These are phyloP conservation scores for Brevipalpus yothersi DNA, from an alignment of 1,140 invertebrate genomes.

Conservation along the genomic window DNA sequence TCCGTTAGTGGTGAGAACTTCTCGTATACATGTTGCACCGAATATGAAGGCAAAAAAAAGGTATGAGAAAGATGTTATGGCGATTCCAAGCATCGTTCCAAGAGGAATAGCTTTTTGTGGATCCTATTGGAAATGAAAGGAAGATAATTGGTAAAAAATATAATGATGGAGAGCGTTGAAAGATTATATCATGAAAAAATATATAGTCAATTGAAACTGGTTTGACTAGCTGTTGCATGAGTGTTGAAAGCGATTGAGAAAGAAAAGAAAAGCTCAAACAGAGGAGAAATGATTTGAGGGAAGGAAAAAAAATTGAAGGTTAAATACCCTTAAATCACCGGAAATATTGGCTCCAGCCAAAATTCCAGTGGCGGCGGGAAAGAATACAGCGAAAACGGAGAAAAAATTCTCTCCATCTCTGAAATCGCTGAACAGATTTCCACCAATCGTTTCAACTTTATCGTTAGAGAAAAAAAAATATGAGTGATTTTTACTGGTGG, in stretches of 20 bases:
- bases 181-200: not conserved
- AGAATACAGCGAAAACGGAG: constrained; percentile 28
- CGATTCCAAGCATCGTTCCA: constrained; percentile 59
- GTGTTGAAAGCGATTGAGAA: too few relatives aligned
- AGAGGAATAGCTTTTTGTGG: constrained; percentile 27
- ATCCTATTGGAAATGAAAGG: constrained; percentile 27
- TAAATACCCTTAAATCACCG: constrained; percentile 20
- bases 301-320: not conserved
- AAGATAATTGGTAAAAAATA: not conserved
- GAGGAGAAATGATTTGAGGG: too few relatives aligned
- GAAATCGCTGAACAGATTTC: constrained; percentile 12
- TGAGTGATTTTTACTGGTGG: too few relatives aligned
- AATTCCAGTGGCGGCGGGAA: constrained; percentile 30
- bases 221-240: constrained; percentile 71
- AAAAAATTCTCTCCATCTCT: constrained; percentile 23
- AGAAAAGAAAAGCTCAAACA: too few relatives aligned
- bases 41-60: constrained; percentile 49
- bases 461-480: too few relatives aligned
- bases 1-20: constrained; percentile 36
- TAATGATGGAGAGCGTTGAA: not conserved
- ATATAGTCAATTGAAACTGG: not conserved
- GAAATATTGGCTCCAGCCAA: constrained; percentile 31
- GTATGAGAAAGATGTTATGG: constrained; percentile 58
- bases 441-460: too few relatives aligned
- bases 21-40: constrained; percentile 43